A percentile compares a stretch with the other conserved stretches of the same genome.
Conservation (phyloP, 2,888 invertebrate species). For the Didymodactylos carnosus region DNA sequence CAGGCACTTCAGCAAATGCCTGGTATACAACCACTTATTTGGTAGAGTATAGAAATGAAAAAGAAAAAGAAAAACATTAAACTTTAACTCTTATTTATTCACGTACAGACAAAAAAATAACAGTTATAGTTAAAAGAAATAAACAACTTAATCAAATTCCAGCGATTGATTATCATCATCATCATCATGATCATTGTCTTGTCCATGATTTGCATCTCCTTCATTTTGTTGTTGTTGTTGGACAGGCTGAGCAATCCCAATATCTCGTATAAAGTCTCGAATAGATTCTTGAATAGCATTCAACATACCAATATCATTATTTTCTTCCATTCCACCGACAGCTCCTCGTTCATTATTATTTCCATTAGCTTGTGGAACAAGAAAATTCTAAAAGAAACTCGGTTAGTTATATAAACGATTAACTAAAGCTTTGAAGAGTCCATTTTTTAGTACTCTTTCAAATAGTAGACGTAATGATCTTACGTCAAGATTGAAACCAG, state of each 20-base stretch:
- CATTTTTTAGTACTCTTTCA: not conserved
- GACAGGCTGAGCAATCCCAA: not conserved
- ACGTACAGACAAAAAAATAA: no score
- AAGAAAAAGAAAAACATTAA: no score
- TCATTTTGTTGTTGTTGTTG: not conserved
- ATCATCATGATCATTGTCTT: not conserved
- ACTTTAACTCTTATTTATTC: no score
- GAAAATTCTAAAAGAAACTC: not conserved
- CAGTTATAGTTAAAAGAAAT: no score
- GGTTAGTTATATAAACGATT: not conserved
- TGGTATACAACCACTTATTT: not conserved
- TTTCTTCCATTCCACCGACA: not conserved
- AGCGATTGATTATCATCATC: not conserved
- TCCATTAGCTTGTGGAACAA: not conserved
- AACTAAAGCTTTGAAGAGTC: not conserved
- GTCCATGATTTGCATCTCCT: no score
- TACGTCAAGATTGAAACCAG: conserved; percentile 44
- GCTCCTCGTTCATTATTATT: not conserved
- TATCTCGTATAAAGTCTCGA: not conserved
- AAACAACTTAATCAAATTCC: not conserved
- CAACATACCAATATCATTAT: not conserved
- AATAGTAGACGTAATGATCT: no score
- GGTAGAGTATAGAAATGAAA: no score
- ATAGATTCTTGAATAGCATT: not conserved
- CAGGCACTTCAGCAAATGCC: not conserved